Evolutionary conservation across 2,888 invertebrate genomes (phyloP).

Genomic region (Eupithecia insigniata): DNA sequence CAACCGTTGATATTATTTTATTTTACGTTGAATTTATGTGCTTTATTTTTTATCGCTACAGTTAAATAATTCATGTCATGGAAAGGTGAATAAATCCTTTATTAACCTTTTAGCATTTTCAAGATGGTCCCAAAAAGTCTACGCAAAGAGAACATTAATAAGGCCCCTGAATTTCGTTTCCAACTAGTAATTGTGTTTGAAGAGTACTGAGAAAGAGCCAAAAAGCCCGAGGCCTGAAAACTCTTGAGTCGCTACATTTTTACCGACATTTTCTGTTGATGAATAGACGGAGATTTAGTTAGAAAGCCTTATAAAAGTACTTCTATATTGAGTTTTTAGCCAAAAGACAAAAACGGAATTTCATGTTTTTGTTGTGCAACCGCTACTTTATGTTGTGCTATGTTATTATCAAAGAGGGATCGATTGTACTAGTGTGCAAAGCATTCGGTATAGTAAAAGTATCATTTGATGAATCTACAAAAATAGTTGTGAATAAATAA

Average conservation of each 20-base stretch:
- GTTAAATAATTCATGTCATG: background rate
- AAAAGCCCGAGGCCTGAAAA: background rate
- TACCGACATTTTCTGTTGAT: constrained; percentile 1
- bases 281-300: background rate
- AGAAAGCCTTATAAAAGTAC: no score
- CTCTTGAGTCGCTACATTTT: background rate
- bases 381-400: background rate
- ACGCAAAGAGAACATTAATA: constrained; percentile 28
- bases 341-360: background rate
- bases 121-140: constrained; percentile 33
- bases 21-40: constrained; percentile 13
- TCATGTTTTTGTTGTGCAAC: background rate
- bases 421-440: background rate
- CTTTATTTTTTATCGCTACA: constrained; percentile 3
- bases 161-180: constrained; percentile 39
- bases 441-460: background rate
- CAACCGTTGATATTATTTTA: constrained; percentile 14
- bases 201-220: constrained; percentile 30
- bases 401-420: background rate
- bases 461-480: background rate
- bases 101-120: constrained; percentile 31
- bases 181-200: constrained; percentile 44
- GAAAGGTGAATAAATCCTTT: constrained; percentile 23
- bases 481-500: background rate
- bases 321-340: background rate